These are phyloP conservation scores for Caretta caretta DNA, from an alignment of 2,113 vertebrate species.

Conservation along the genomic window DNA sequence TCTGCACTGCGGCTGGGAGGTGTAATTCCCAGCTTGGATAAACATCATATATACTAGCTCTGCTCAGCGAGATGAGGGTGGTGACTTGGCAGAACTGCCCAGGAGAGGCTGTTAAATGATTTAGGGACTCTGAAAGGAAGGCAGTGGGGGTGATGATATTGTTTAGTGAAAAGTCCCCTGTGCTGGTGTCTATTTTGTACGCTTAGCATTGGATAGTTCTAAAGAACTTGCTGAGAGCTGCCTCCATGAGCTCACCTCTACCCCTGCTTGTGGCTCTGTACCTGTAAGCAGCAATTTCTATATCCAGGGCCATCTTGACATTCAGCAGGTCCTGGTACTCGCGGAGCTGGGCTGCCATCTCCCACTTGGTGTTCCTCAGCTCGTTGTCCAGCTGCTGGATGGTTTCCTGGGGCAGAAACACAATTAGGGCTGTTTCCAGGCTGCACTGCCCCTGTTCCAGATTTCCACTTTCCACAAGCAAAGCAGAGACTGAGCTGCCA, in stretches of 20 bases:
- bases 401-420: slow-evolving; percentile 82
- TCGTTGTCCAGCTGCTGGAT: slow-evolving; percentile 92
- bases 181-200: background rate
- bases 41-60: too few species aligned
- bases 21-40: background rate
- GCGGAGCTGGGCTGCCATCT: slow-evolving; percentile 94
- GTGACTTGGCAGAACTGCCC: background rate
- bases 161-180: background rate
- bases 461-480: background rate
- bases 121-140: background rate
- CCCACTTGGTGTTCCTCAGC: slow-evolving; percentile 94
- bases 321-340: slow-evolving; percentile 97
- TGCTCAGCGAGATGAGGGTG: background rate
- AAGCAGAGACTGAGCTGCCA: background rate
- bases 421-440: accelerated
- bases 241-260: background rate
- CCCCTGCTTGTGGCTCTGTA: slow-evolving; percentile 12
- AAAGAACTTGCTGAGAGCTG: background rate
- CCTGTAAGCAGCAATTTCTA: slow-evolving; percentile 97
- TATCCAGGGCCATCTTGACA: slow-evolving; percentile 97
- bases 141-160: background rate
- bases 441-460: background rate
- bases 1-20: background rate
- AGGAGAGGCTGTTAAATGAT: background rate
- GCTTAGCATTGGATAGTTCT: too few species aligned